Percentiles rank a stretch among this genome's conserved stretches.
Evolutionary conservation across 53 echinoderm and acorn worm species (phyloP).

Genomic region (Crossaster papposus): DNA sequence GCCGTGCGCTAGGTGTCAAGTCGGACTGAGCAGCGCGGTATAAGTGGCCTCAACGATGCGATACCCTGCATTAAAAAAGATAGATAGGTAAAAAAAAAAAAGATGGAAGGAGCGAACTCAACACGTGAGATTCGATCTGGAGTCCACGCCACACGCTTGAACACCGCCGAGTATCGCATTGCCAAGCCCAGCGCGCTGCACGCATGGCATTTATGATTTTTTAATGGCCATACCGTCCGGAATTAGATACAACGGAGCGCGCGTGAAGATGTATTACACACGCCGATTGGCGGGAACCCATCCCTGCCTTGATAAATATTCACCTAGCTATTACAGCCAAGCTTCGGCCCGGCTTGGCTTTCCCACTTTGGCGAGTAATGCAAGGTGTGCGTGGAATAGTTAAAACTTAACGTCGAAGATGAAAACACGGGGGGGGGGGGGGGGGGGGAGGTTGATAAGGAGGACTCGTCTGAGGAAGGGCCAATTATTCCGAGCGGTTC

Average conservation of each 20-base stretch:
- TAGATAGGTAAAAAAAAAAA: background rate
- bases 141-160: slow-evolving; percentile 45
- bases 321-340: background rate
- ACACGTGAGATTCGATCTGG: slow-evolving; percentile 58
- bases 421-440: background rate
- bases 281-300: slow-evolving; percentile 37
- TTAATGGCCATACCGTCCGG: slow-evolving; percentile 50
- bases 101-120: slow-evolving; percentile 36
- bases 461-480: background rate
- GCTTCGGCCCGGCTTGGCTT: background rate
- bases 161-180: slow-evolving; percentile 52
- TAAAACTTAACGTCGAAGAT: background rate
- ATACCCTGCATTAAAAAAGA: slow-evolving; percentile 5
- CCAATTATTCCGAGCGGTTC: slow-evolving; percentile 10
- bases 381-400: slow-evolving; percentile 32
- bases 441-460: too few species aligned
- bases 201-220: slow-evolving; percentile 56
- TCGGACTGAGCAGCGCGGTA: slow-evolving; percentile 33
- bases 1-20: slow-evolving; percentile 50
- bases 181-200: slow-evolving; percentile 20
- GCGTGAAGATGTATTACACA: background rate
- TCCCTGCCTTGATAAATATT: slow-evolving; percentile 36
- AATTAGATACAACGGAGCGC: slow-evolving; percentile 35
- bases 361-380: slow-evolving; percentile 13
- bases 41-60: slow-evolving; percentile 34